Evolutionary conservation across 2,888 invertebrate genomes (phyloP).

Genomic region (Zeuzera pyrina): DNA sequence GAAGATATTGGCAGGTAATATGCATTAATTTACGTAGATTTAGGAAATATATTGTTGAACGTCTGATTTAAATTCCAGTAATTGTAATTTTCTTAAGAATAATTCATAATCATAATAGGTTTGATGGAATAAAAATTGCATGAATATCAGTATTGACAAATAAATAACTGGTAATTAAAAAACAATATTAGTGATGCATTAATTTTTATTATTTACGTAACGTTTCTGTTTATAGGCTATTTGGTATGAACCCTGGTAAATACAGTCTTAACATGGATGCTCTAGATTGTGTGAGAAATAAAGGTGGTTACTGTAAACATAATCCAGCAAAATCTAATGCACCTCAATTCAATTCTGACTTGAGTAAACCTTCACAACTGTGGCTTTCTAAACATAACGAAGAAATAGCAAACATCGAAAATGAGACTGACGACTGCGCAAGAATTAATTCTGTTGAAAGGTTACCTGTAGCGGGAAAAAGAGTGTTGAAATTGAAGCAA

Average conservation of each 20-base stretch:
- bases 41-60: no score
- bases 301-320: constrained; percentile 50
- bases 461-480: constrained; percentile 46
- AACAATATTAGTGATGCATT: not conserved
- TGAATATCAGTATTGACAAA: no score
- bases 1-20: constrained; percentile 52
- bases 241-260: constrained; percentile 53
- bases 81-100: not conserved
- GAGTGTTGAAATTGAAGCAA: constrained; percentile 43
- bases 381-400: constrained; percentile 26
- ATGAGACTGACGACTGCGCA: constrained; percentile 43
- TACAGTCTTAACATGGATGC: constrained; percentile 54
- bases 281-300: constrained; percentile 49
- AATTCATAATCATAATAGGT: not conserved
- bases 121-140: no score
- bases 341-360: constrained; percentile 18
- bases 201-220: not conserved
- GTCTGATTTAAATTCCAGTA: no score
- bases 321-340: constrained; percentile 29
- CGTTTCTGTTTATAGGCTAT: constrained; percentile 33
- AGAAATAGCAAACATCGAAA: constrained; percentile 23
- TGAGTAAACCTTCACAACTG: constrained; percentile 20
- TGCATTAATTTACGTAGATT: no score
- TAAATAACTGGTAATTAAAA: not conserved
- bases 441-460: constrained; percentile 46